Conservation (phyloP, 2,113 vertebrate species). For the Salvelinus fontinalis region DNA sequence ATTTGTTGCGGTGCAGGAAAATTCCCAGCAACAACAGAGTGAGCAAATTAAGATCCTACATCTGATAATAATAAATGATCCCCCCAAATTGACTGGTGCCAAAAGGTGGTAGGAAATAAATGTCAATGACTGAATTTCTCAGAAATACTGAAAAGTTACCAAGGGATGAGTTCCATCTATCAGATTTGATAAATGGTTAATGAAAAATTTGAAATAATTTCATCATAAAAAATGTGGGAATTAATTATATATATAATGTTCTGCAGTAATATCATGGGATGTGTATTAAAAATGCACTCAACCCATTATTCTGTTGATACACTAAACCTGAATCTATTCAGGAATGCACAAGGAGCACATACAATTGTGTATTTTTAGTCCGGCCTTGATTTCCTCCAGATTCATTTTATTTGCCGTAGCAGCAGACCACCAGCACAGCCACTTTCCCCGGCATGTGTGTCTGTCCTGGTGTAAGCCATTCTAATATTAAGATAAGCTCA, state of each 20-base stretch:
- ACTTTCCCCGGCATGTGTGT: neutral
- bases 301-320: neutral
- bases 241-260: neutral
- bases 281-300: neutral
- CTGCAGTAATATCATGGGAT: neutral
- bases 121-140: too few relatives aligned
- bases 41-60: too few relatives aligned
- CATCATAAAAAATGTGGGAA: too few relatives aligned
- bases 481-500: slow-evolving; percentile 18
- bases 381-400: slow-evolving; percentile 15
- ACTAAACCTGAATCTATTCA: neutral
- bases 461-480: slow-evolving; percentile 6
- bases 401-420: neutral
- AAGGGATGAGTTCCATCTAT: too few relatives aligned
- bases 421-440: neutral
- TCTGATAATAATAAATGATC: too few relatives aligned
- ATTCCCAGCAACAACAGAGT: too few relatives aligned
- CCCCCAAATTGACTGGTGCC: too few relatives aligned
- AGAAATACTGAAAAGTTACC: too few relatives aligned
- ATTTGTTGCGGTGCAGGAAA: too few relatives aligned
- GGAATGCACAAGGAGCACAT: neutral
- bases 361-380: slow-evolving; percentile 1
- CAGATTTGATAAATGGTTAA: too few relatives aligned
- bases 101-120: too few relatives aligned
- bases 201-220: too few relatives aligned